These are phyloP conservation scores for Therioaphis trifolii DNA, from an alignment of 2,888 invertebrate genomes.

Conservation along the genomic window DNA sequence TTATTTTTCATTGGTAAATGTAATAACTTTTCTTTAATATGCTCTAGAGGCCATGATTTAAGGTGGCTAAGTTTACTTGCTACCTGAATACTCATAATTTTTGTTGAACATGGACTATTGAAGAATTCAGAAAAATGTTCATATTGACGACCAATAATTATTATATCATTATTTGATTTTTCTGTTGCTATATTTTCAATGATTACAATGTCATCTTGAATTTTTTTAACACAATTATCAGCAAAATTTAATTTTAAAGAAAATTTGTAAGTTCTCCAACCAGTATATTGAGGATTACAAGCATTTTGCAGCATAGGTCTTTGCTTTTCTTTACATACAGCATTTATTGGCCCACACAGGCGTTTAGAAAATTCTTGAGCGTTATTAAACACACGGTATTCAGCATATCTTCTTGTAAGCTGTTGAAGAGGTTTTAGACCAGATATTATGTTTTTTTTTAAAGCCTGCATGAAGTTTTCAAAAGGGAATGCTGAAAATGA, in stretches of 20 bases:
- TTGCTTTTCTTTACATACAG: background rate
- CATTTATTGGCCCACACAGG: background rate
- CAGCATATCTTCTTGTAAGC: background rate
- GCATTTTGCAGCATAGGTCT: slow-evolving; percentile 4
- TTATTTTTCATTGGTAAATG: background rate
- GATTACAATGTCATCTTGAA: background rate
- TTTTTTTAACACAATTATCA: slow-evolving; percentile 7
- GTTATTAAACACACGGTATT: background rate
- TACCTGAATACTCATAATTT: background rate
- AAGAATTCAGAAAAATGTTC: slow-evolving; percentile 4
- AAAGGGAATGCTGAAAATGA: slow-evolving; percentile 64
- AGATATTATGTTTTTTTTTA: slow-evolving; percentile 63
- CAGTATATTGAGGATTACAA: slow-evolving; percentile 8
- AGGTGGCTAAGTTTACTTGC: background rate
- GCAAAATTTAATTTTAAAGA: slow-evolving; percentile 4
- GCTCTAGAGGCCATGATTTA: background rate
- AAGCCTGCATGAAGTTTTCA: slow-evolving; percentile 65
- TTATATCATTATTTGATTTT: background rate
- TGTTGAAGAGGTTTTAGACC: slow-evolving; percentile 21
- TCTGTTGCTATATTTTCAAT: background rate
- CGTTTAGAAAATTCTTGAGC: background rate
- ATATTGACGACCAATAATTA: background rate
- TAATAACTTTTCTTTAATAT: background rate
- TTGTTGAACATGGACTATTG: background rate
- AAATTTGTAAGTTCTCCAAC: background rate